Evolutionary conservation across 2,113 vertebrate genomes (phyloP).

Genomic region (Strix aluco): DNA sequence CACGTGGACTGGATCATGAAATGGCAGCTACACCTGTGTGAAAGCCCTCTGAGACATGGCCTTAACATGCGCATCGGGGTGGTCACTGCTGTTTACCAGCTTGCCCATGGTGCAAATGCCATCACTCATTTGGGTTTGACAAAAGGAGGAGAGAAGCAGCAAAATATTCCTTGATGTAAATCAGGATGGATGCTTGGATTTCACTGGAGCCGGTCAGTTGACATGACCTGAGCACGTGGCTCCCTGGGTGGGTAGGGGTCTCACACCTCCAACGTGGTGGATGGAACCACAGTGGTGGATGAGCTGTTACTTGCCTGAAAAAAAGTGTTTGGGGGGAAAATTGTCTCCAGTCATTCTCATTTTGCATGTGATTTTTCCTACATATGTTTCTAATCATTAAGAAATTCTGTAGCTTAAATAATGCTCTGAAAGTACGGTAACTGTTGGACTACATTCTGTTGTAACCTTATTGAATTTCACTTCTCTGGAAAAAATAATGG

Average conservation of each 20-base stretch:
- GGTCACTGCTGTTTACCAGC: not conserved
- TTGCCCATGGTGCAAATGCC: not conserved
- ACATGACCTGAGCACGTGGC: fast-evolving
- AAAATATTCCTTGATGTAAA: not conserved
- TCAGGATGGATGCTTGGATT: not conserved
- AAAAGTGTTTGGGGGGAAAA: conserved; percentile 4
- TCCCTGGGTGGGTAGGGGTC: not conserved
- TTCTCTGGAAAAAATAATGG: conserved; percentile 70
- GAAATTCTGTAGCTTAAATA: conserved; percentile 71
- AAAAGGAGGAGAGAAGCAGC: not conserved
- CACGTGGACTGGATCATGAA: not conserved
- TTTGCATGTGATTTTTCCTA: conserved; percentile 63
- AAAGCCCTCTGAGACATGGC: not conserved
- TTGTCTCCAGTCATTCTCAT: conserved; percentile 61
- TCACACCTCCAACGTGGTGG: not conserved
- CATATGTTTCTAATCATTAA: conserved; percentile 74
- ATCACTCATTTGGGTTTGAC: not conserved
- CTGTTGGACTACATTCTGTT: conserved; percentile 72
- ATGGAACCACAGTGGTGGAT: conserved; percentile 33
- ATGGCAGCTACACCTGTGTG: fast-evolving
- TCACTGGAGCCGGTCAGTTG: not conserved
- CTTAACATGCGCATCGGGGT: fast-evolving
- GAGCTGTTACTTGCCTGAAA: conserved; percentile 42
- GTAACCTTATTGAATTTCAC: conserved; percentile 73
- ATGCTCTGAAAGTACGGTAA: conserved; percentile 66